phyloP scores from a whole-genome alignment of 2,113 vertebrate species.

The Pollimyrus isidori region DNA sequence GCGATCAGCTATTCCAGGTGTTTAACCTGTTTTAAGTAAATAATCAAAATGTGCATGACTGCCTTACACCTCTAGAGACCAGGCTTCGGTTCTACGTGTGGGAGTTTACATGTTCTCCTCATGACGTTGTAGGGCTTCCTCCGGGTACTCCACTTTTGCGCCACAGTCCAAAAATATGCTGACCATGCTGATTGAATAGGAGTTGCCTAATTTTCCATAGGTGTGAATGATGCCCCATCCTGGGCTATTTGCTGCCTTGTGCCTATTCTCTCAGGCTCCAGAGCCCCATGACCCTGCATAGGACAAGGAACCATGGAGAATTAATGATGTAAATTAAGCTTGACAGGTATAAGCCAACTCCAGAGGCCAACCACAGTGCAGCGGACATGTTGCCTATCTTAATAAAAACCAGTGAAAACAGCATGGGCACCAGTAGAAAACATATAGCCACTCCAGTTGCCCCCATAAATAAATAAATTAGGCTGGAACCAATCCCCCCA shows the following conservation, averaged over 20 bases:
- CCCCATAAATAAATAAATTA: background rate
- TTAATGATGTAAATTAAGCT: background rate
- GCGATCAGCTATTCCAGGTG: background rate
- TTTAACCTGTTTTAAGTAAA: too few relatives aligned
- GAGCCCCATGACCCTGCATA: background rate
- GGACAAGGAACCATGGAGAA: background rate
- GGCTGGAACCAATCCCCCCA: background rate
- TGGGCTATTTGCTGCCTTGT: background rate
- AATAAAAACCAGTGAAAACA: background rate
- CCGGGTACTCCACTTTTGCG: background rate
- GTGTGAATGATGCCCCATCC: background rate
- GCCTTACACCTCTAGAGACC: background rate
- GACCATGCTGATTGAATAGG: background rate
- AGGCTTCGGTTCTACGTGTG: background rate
- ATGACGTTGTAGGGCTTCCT: background rate
- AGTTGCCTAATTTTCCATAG: too few relatives aligned
- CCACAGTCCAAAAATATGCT: background rate
- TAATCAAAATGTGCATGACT: background rate
- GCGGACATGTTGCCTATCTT: background rate
- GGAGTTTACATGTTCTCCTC: background rate
- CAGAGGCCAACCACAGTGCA: background rate
- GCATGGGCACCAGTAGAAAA: background rate
- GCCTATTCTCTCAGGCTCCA: background rate
- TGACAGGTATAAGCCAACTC: background rate
- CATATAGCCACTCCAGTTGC: background rate